These are phyloP conservation scores for Rousettus madagascariensis DNA, from an alignment of 2,797 vertebrate species.

Conservation along the genomic window DNA sequence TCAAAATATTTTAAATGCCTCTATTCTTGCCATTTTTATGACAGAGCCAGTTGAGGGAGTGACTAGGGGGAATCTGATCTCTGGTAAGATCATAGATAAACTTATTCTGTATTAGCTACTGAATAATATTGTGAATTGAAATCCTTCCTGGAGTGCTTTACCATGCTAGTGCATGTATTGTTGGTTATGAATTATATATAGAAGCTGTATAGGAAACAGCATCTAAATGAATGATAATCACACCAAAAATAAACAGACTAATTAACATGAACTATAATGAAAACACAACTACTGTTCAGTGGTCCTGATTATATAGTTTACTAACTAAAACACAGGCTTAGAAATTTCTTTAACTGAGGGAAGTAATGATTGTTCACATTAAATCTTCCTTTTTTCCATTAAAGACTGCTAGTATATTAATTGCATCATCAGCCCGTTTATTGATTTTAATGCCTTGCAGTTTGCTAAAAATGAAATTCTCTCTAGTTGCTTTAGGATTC, in stretches of 20 bases:
- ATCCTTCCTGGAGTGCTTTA: not conserved
- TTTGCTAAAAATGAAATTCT: constrained; percentile 56
- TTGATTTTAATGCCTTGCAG: constrained; percentile 60
- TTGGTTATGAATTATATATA: constrained; percentile 39
- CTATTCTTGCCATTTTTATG: not conserved
- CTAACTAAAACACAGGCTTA: constrained; percentile 47
- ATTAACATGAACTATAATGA: constrained; percentile 60
- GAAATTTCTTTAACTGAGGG: constrained; percentile 57
- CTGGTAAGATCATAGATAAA: not conserved
- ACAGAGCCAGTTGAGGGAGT: not conserved
- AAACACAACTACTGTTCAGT: constrained; percentile 54
- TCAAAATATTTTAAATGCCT: not conserved
- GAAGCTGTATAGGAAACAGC: not conserved
- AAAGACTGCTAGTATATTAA: constrained; percentile 55
- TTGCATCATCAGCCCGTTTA: constrained; percentile 40
- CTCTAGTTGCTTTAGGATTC: constrained; percentile 50
- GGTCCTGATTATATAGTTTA: constrained; percentile 37
- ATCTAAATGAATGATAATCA: constrained; percentile 36
- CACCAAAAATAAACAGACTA: constrained; percentile 46
- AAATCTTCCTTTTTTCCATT: constrained; percentile 58
- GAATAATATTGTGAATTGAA: not conserved
- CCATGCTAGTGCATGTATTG: not conserved
- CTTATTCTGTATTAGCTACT: not conserved
- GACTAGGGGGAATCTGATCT: not conserved
- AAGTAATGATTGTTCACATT: not conserved